phyloP scores from a whole-genome alignment of 2,113 vertebrate genomes.

The Nestor notabilis region DNA sequence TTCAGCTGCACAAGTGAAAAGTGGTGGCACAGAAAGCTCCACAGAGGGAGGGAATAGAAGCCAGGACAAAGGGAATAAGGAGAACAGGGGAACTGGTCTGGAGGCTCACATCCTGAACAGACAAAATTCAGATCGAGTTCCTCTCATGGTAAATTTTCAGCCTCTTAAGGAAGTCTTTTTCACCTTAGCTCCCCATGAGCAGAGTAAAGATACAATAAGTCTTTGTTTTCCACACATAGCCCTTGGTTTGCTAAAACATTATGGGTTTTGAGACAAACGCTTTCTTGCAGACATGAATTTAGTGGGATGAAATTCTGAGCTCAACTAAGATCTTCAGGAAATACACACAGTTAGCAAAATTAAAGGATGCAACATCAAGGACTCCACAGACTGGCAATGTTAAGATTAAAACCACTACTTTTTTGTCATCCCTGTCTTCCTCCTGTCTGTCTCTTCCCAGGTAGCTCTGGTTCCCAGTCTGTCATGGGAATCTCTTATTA shows the following conservation, averaged over 20 bases:
- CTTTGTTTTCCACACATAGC: neutral
- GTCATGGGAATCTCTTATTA: neutral
- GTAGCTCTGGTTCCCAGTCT: neutral
- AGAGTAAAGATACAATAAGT: neutral
- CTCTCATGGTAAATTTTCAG: neutral
- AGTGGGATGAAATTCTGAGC: neutral
- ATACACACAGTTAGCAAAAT: neutral
- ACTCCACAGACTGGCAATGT: neutral
- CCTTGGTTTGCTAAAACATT: neutral
- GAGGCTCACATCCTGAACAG: neutral
- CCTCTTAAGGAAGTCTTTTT: neutral
- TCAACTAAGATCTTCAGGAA: neutral
- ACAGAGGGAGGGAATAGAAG: neutral
- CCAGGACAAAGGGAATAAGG: neutral
- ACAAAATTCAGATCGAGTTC: neutral
- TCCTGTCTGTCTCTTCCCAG: neutral
- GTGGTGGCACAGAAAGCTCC: neutral
- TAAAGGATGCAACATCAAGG: neutral
- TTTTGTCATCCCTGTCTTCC: neutral
- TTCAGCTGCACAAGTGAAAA: neutral
- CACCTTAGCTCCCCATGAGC: neutral
- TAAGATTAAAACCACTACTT: neutral
- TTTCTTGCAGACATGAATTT: neutral
- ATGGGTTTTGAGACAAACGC: neutral
- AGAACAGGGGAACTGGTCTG: neutral